Evolutionary conservation across 2,113 vertebrate genomes (phyloP).

Genomic region (Procavia capensis): DNA sequence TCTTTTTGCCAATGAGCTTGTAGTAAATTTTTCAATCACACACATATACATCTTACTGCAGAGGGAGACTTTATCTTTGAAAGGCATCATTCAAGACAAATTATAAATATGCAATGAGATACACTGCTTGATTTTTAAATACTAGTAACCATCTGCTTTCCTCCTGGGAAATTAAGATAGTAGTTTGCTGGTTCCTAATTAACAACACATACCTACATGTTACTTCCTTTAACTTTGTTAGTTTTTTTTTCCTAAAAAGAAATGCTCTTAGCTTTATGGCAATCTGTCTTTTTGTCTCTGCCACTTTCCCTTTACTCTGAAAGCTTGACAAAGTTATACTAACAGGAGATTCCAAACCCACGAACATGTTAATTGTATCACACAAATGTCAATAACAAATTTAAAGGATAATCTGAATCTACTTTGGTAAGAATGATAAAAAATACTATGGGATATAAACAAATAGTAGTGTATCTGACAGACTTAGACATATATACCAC

Average conservation of each 20-base stretch:
- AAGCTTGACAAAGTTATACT: neutral
- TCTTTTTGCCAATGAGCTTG: neutral
- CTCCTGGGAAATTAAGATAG: neutral
- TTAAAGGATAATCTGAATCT: neutral
- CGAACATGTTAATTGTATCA: neutral
- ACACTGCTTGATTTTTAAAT: neutral
- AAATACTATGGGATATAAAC: neutral
- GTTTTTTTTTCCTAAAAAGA: neutral
- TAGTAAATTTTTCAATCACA: neutral
- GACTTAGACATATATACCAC: neutral
- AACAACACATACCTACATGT: neutral
- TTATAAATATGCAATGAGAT: neutral
- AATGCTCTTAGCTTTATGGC: neutral
- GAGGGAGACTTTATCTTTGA: neutral
- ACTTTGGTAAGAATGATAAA: neutral
- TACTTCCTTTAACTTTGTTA: neutral
- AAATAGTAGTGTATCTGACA: neutral
- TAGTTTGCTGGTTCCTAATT: neutral
- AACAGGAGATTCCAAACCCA: neutral
- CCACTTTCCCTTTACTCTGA: neutral
- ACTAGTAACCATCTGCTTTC: neutral
- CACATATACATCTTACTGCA: neutral
- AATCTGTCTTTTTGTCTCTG: neutral
- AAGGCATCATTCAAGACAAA: neutral
- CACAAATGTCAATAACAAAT: neutral